phyloP scores from a whole-genome alignment of 2,888 invertebrate species.

The Argyresthia albistria region DNA sequence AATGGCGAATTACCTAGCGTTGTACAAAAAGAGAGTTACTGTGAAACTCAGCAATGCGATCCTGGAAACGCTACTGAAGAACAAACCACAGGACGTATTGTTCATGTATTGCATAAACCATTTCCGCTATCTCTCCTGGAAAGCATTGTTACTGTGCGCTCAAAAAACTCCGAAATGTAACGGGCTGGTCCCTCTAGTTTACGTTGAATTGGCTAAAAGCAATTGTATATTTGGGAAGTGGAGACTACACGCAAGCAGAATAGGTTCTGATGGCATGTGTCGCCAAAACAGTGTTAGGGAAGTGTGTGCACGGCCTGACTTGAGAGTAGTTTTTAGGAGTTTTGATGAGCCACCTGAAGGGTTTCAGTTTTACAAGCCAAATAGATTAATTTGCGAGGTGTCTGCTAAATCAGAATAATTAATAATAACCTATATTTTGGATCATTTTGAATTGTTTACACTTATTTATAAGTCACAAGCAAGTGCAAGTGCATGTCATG shows the following conservation, averaged over 20 bases:
- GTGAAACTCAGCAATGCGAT: conserved; percentile 52
- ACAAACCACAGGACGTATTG: conserved; percentile 29
- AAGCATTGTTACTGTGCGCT: conserved; percentile 49
- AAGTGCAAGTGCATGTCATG: too few relatives aligned
- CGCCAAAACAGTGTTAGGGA: conserved; percentile 29
- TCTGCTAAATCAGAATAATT: not conserved
- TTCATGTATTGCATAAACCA: conserved; percentile 62
- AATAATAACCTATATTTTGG: not conserved
- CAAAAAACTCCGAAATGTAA: conserved; percentile 47
- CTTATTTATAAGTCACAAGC: too few relatives aligned
- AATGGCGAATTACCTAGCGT: conserved; percentile 30
- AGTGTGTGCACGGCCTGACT: conserved; percentile 43
- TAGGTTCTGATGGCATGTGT: conserved; percentile 34
- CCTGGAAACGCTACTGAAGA: conserved; percentile 34
- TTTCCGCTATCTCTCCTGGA: conserved; percentile 52
- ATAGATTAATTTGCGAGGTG: conserved; percentile 2
- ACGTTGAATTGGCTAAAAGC: conserved; percentile 40
- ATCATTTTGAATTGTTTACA: not conserved
- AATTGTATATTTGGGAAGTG: conserved; percentile 61
- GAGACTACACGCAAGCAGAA: conserved; percentile 42
- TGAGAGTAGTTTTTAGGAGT: conserved; percentile 35
- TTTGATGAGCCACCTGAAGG: conserved; percentile 39
- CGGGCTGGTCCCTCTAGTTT: conserved; percentile 35
- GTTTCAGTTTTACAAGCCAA: conserved; percentile 40
- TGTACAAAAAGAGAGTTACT: conserved; percentile 53